Evolutionary conservation across 2,888 invertebrate species (phyloP).

Genomic region (Ceriagrion tenellum): DNA sequence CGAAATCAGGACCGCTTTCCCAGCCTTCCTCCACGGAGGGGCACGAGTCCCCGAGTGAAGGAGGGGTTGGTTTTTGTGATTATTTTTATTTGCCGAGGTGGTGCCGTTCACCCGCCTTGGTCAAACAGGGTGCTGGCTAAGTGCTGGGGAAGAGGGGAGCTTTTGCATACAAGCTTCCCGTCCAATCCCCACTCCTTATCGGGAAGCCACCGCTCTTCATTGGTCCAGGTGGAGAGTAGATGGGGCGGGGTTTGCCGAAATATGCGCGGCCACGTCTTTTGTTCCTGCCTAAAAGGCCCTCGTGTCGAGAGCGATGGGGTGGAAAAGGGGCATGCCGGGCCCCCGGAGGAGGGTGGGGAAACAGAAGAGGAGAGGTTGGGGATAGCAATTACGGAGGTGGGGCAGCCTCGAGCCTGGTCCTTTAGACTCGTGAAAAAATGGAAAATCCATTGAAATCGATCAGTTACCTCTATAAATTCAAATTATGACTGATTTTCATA

Average conservation of each 20-base stretch:
- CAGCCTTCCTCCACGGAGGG: not conserved
- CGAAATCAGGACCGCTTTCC: not conserved
- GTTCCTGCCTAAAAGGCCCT: not conserved
- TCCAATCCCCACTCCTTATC: not conserved
- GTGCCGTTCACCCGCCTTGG: not conserved
- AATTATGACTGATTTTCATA: too few relatives aligned
- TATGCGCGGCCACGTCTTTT: constrained; percentile 29
- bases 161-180: not conserved
- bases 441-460: not conserved
- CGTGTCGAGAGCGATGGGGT: not conserved
- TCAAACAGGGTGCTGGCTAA: not conserved
- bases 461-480: too few relatives aligned
- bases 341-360: not conserved
- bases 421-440: not conserved
- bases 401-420: not conserved
- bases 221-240: not conserved
- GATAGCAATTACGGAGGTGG: not conserved
- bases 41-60: not conserved
- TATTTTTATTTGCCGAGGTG: not conserved
- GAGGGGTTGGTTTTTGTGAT: not conserved
- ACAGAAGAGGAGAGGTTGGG: not conserved
- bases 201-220: not conserved
- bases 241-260: not conserved
- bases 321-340: not conserved
- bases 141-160: not conserved